These are phyloP conservation scores for Lordiphosa mommai DNA, from an alignment of 1,140 invertebrate genomes.

Conservation along the genomic window DNA sequence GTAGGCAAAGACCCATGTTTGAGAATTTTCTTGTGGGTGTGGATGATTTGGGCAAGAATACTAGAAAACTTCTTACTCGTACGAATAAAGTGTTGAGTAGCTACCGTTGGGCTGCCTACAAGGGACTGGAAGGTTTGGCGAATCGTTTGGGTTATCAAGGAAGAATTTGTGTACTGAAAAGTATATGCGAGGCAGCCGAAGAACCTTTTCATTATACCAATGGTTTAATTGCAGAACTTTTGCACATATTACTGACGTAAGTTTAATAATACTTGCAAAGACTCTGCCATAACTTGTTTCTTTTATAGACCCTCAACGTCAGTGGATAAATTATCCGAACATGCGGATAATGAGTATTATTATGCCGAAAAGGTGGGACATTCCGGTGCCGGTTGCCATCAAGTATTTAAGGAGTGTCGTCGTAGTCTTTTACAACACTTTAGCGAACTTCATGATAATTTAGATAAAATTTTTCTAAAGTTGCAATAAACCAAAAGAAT, in stretches of 20 bases:
- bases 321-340: slow-evolving; percentile 82
- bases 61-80: slow-evolving; percentile 43
- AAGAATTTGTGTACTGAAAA: slow-evolving; percentile 85
- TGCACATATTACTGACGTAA: slow-evolving; percentile 87
- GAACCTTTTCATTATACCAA: slow-evolving; percentile 84
- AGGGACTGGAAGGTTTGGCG: slow-evolving; percentile 63
- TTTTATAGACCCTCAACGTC: slow-evolving; percentile 83
- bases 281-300: neutral
- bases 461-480: slow-evolving; percentile 43
- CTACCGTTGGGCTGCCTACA: slow-evolving; percentile 72
- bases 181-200: slow-evolving; percentile 87
- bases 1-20: slow-evolving; percentile 50
- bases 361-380: slow-evolving; percentile 84
- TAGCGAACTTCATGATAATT: slow-evolving; percentile 48
- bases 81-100: slow-evolving; percentile 61
- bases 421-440: slow-evolving; percentile 59
- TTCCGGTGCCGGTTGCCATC: slow-evolving; percentile 81
- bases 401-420: slow-evolving; percentile 84
- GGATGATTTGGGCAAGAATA: slow-evolving; percentile 60
- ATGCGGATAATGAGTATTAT: slow-evolving; percentile 85
- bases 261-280: slow-evolving; percentile 24
- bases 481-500: slow-evolving; percentile 41
- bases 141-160: slow-evolving; percentile 83
- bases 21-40: slow-evolving; percentile 62
- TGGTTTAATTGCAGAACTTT: slow-evolving; percentile 85